A percentile compares a stretch with the other conserved stretches of the same genome.
These are phyloP conservation scores for Thecophora atra DNA, from an alignment of 2,888 invertebrate genomes.

Conservation along the genomic window DNA sequence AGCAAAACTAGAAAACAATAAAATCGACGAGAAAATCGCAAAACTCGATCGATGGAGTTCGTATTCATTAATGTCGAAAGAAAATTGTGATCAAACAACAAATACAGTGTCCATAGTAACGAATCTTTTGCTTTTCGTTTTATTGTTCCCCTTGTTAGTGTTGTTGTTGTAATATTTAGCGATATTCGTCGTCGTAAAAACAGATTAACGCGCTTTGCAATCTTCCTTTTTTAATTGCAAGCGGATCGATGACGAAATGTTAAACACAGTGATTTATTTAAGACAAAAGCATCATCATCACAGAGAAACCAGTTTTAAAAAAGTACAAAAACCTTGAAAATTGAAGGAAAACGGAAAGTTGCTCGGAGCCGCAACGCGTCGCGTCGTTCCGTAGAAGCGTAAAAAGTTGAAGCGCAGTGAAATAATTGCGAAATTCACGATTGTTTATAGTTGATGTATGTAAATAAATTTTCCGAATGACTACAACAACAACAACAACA, in stretches of 20 bases:
- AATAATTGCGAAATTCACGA: slow-evolving; percentile 28
- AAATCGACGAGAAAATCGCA: neutral
- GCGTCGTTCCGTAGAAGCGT: neutral
- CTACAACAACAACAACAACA: slow-evolving; percentile 15
- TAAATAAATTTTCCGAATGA: slow-evolving; percentile 12
- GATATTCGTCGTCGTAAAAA: slow-evolving; percentile 3
- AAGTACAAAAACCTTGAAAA: slow-evolving; percentile 38
- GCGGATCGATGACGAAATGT: slow-evolving; percentile 37
- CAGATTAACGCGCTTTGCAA: neutral
- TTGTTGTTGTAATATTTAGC: slow-evolving; percentile 20
- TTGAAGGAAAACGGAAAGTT: slow-evolving; percentile 3
- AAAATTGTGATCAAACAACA: neutral
- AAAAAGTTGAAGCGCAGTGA: slow-evolving; percentile 24
- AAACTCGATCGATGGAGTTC: neutral
- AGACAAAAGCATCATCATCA: slow-evolving; percentile 15
- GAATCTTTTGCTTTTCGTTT: no score
- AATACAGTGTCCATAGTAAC: neutral
- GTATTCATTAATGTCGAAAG: neutral
- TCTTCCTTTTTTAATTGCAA: slow-evolving; percentile 8
- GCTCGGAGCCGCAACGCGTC: neutral
- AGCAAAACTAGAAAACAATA: neutral
- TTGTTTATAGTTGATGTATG: no score
- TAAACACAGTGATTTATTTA: slow-evolving; percentile 11
- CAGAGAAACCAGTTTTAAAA: slow-evolving; percentile 10
- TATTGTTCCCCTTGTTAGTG: no score